Evolutionary conservation across 2,888 invertebrate species (phyloP).

Genomic region (Limenitis camilla): DNA sequence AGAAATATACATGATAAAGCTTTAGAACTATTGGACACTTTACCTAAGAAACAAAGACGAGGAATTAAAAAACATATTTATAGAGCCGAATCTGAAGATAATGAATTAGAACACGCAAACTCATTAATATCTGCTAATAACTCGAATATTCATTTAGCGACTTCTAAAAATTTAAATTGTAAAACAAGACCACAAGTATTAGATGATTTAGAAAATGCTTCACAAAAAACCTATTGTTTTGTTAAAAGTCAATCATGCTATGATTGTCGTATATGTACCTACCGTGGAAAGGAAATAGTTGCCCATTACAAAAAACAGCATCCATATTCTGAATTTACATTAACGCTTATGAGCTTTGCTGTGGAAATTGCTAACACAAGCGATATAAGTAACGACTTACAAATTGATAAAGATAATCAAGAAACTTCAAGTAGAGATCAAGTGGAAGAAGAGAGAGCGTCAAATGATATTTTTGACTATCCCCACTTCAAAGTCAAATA

Average conservation of each 20-base stretch:
- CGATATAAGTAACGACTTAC: neutral
- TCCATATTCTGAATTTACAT: conserved; percentile 77
- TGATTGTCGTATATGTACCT: conserved; percentile 77
- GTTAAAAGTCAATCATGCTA: conserved; percentile 48
- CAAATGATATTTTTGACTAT: conserved; percentile 31
- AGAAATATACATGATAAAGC: too few species aligned
- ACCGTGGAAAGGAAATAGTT: conserved; percentile 75
- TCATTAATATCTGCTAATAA: too few species aligned
- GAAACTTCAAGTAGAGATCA: neutral
- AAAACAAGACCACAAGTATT: too few species aligned
- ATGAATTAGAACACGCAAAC: too few species aligned
- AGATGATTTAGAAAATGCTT: too few species aligned
- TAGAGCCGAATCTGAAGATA: too few species aligned
- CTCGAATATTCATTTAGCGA: too few species aligned
- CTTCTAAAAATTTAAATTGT: too few species aligned
- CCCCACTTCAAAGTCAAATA: conserved; percentile 55
- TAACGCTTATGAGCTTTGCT: conserved; percentile 73
- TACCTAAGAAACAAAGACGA: too few species aligned
- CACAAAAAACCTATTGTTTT: conserved; percentile 65
- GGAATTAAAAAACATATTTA: too few species aligned
- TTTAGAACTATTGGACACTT: too few species aligned
- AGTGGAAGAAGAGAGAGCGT: neutral
- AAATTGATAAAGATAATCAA: neutral
- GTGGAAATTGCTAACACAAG: conserved; percentile 45
- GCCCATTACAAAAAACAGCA: conserved; percentile 79